A percentile compares a stretch with the other conserved stretches of the same genome.
Evolutionary conservation across 2,797 vertebrate species (phyloP).

Genomic region (Oceanodroma leucorhoa): DNA sequence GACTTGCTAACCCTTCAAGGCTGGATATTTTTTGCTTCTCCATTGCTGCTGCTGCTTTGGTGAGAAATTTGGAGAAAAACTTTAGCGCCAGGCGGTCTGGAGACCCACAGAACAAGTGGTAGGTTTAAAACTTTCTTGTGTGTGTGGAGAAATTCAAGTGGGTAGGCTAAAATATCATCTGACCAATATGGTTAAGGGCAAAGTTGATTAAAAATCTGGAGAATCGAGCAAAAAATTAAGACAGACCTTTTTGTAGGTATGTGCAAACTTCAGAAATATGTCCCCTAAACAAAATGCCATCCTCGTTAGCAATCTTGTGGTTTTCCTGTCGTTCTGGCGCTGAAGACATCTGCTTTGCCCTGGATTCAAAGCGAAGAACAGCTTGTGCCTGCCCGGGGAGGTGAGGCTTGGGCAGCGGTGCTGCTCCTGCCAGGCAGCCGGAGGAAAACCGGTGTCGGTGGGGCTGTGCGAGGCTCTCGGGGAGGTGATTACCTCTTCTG

Average conservation of each 20-base stretch:
- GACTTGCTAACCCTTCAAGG: not conserved
- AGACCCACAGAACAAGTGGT: not conserved
- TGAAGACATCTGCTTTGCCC: not conserved
- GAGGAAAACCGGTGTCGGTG: rapidly evolving
- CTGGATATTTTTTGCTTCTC: not conserved
- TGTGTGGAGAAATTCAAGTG: not conserved
- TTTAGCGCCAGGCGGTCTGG: not conserved
- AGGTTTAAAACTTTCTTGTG: not conserved
- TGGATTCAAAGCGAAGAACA: not conserved
- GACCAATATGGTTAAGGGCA: rapidly evolving
- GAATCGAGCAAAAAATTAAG: not conserved
- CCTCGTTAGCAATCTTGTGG: not conserved
- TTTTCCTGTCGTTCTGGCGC: not conserved
- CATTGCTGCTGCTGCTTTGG: not conserved
- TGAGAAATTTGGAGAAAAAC: not conserved
- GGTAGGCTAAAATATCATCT: not conserved
- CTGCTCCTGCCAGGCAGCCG: not conserved
- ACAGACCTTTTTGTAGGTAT: not conserved
- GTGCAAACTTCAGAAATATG: not conserved
- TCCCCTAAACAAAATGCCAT: not conserved
- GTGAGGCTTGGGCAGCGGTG: not conserved
- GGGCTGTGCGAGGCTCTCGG: not conserved
- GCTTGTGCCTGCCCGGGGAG: not conserved
- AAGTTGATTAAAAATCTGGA: not conserved
- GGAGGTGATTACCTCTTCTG: not conserved